phyloP scores from a whole-genome alignment of 2,888 invertebrate genomes.

The Parasteatoda lunata region DNA sequence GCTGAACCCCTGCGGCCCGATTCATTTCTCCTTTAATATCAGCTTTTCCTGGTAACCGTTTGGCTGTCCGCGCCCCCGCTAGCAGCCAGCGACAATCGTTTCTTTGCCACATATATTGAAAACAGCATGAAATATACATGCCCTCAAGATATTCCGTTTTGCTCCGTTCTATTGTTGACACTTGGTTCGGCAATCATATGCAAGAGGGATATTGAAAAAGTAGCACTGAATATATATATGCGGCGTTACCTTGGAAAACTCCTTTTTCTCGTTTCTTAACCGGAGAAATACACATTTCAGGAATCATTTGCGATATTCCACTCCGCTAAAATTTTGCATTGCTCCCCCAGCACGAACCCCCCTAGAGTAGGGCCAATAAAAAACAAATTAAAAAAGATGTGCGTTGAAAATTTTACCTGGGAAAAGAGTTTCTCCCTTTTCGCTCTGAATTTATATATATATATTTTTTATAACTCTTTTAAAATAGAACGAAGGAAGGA shows the following conservation, averaged over 20 bases:
- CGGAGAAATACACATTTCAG: conserved; percentile 30
- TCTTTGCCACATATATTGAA: conserved; percentile 61
- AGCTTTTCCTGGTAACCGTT: conserved; percentile 14
- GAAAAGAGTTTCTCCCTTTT: conserved; percentile 7
- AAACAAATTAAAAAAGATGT: conserved; percentile 65
- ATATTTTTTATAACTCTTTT: background rate
- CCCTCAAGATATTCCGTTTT: conserved; percentile 40
- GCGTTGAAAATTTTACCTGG: conserved; percentile 47
- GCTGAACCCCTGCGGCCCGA: conserved; percentile 31
- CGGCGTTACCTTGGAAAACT: conserved; percentile 11
- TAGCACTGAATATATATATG: conserved; percentile 47
- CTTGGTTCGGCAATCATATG: conserved; percentile 66
- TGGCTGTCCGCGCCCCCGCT: conserved; percentile 11
- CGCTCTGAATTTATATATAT: conserved; percentile 6
- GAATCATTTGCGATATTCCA: conserved; percentile 41
- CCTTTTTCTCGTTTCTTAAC: conserved; percentile 25
- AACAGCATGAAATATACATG: conserved; percentile 63
- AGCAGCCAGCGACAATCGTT: conserved; percentile 17
- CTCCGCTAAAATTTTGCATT: conserved; percentile 9
- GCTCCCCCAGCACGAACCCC: background rate
- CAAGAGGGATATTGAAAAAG: conserved; percentile 66
- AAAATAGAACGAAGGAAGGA: background rate
- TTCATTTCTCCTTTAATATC: conserved; percentile 62
- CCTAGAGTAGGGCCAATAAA: conserved; percentile 45
- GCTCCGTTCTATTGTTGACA: conserved; percentile 63